phyloP scores from a whole-genome alignment of 2,113 vertebrate species.

The Malurus alboscapulatus region DNA sequence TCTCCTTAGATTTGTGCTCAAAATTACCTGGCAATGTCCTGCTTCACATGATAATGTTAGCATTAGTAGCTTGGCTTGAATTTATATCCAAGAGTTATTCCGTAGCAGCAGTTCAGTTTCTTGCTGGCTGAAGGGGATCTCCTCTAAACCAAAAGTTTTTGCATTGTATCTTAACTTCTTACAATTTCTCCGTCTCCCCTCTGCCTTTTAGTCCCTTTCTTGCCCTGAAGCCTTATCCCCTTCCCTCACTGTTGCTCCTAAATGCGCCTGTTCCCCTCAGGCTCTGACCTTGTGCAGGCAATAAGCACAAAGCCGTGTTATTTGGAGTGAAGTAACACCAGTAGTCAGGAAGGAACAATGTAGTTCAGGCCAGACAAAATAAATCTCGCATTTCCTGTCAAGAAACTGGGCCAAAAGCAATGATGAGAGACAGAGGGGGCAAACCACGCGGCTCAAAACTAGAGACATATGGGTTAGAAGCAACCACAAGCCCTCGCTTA shows the following conservation, averaged over 20 bases:
- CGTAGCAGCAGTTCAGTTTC: not conserved
- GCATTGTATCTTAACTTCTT: not conserved
- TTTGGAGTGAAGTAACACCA: constrained; percentile 77
- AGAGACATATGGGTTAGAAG: constrained; percentile 59
- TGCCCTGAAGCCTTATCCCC: not conserved
- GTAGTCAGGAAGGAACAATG: constrained; percentile 82
- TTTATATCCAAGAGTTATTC: not conserved
- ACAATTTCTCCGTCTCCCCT: not conserved
- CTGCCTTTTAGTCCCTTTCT: not conserved
- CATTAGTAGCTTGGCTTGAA: not conserved
- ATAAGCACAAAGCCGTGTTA: constrained; percentile 68
- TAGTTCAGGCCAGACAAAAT: constrained; percentile 82
- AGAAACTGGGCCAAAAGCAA: constrained; percentile 75
- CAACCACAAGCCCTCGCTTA: constrained; percentile 48
- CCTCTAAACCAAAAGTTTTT: constrained; percentile 14
- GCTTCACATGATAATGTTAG: constrained; percentile 23
- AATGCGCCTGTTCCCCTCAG: constrained; percentile 59
- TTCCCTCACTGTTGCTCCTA: constrained; percentile 2
- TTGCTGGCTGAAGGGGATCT: not conserved
- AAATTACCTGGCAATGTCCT: constrained; percentile 3
- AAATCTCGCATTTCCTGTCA: constrained; percentile 83
- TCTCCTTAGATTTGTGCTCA: not conserved
- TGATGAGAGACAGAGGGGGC: constrained; percentile 77
- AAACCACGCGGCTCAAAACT: constrained; percentile 55
- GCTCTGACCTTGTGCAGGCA: constrained; percentile 67